These are phyloP conservation scores for Vesta saturnalis DNA, from an alignment of 2,888 invertebrate genomes.

Conservation along the genomic window DNA sequence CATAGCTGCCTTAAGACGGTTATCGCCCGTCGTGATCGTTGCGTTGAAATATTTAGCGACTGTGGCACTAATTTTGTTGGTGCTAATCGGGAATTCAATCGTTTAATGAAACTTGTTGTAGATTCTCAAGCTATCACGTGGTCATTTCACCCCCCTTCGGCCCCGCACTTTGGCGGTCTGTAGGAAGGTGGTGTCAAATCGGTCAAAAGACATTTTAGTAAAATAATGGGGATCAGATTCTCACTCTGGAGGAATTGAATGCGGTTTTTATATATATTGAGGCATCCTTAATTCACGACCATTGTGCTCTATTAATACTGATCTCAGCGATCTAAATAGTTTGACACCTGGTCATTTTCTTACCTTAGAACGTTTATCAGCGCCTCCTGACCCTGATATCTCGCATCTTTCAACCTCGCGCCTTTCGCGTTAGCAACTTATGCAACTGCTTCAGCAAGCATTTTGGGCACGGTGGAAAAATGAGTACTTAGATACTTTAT, in stretches of 20 bases:
- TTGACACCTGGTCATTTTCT: too few species aligned
- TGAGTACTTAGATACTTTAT: too few species aligned
- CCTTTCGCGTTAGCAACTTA: too few species aligned
- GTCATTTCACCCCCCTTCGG: background rate
- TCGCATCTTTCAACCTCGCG: too few species aligned
- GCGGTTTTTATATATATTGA: background rate
- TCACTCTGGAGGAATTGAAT: background rate
- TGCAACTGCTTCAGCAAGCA: too few species aligned
- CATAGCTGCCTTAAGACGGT: background rate
- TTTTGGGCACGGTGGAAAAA: too few species aligned
- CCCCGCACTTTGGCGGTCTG: background rate
- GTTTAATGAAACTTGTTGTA: background rate
- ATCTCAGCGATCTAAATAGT: too few species aligned
- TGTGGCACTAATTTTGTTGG: constrained; percentile 3
- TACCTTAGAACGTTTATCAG: too few species aligned
- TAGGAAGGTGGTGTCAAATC: background rate
- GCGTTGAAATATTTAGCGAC: background rate
- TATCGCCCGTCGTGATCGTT: background rate
- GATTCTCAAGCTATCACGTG: background rate
- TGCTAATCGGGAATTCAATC: background rate
- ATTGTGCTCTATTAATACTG: background rate
- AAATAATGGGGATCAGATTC: background rate
- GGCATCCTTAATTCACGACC: background rate
- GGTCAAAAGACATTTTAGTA: background rate
- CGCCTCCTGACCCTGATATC: too few species aligned